Evolutionary conservation across 2,113 vertebrate genomes (phyloP).

Genomic region (Brachyhypopomus occidentalis): DNA sequence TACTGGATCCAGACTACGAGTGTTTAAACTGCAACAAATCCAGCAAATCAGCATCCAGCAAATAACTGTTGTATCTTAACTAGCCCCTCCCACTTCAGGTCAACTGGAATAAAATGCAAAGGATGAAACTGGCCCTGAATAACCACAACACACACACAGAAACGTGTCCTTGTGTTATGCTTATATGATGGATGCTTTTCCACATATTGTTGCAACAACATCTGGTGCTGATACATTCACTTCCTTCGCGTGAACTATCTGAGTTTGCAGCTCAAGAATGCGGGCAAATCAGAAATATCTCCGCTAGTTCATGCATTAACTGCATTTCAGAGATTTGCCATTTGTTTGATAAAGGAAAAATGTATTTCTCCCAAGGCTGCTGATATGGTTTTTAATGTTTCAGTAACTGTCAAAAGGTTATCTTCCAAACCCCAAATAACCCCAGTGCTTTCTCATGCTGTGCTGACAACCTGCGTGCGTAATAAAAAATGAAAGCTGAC

Average conservation of each 20-base stretch:
- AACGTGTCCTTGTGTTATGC: constrained; percentile 51
- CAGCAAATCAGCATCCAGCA: background rate
- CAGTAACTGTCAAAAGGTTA: constrained; percentile 33
- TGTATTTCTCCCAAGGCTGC: constrained; percentile 22
- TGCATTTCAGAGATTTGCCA: constrained; percentile 25
- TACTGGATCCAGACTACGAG: background rate
- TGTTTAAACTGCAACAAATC: background rate
- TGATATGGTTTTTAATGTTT: constrained; percentile 25
- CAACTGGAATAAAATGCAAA: background rate
- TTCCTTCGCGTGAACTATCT: constrained; percentile 37
- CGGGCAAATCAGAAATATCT: constrained; percentile 32
- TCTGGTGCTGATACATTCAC: constrained; percentile 42
- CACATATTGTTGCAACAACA: constrained; percentile 68
- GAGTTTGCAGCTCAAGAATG: constrained; percentile 20
- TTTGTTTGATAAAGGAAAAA: constrained; percentile 31
- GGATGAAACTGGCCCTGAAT: background rate
- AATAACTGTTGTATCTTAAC: background rate
- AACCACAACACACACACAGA: no score
- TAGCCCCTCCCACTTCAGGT: background rate
- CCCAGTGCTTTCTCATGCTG: background rate
- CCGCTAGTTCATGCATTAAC: background rate
- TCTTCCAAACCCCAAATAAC: constrained; percentile 15
- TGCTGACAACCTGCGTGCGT: background rate
- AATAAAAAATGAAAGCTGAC: background rate
- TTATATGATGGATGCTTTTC: constrained; percentile 61